Base-by-base conservation (phyloP, 2,797 vertebrate genomes). In the Gymnocypris eckloni region DNA sequence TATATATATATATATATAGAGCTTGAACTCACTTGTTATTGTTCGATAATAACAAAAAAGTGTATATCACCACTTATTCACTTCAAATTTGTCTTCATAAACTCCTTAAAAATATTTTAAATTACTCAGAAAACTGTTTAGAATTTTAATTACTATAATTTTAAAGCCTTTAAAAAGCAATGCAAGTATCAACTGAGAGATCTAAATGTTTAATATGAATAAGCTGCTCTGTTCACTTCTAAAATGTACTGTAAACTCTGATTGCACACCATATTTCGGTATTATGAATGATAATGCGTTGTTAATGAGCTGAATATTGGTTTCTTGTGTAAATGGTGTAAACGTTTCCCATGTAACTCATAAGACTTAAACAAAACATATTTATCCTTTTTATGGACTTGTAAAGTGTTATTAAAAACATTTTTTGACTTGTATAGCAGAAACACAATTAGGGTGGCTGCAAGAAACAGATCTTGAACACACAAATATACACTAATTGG, bases 351-450 rank as follows among this genome's bases (percentile, higher is more conserved):
- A 78, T n/a, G 37, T 10, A 43, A 80, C 43, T 48, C 43, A 20
- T 20, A 22, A 59, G 50, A 59, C 37, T 59, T 41, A 78, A 39
- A 41, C 75, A 77, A 78, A 78, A 50, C 61, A 80, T 48, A 50
- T 80, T 50, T 66, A 66, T 79, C 39, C 6, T 48, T 66, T 79
- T 79, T 66, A 43, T 48, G 22, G 41, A 64, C 77, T 79, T 66
- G 59, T 28, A 28, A 79, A 48, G 41, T 48, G 59, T 48, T 80
- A 48, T 66, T 20, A 22, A 59, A 67, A 80, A 80, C 59, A 67
- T 4, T 80, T 67, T 12, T 16, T 50, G 59, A 66, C 78, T 67
- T 48, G 28, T 6, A 64, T 28, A 45, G 56, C 39, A 64, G 56
- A 64, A 79, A 79, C 77, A 45, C 28, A 28, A 28, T 28, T 28